phyloP scores from a whole-genome alignment of 2,888 invertebrate genomes.

The Entomobrya multifasciata region DNA sequence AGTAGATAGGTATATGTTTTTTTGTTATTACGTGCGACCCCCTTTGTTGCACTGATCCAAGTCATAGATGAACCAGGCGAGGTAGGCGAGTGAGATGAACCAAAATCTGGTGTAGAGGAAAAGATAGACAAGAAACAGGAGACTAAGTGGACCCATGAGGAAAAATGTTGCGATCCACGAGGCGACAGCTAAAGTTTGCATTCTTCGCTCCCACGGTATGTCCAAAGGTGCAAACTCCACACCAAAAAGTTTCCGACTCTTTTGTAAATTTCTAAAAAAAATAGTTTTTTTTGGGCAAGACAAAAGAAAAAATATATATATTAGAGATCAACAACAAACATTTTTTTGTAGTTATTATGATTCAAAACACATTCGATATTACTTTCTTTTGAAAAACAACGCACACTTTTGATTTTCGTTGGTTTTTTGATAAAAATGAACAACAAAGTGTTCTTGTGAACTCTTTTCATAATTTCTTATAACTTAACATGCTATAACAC shows the following conservation, averaged over 20 bases:
- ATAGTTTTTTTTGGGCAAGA: too few species aligned
- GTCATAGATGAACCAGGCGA: slow-evolving; percentile 76
- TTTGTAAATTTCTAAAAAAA: slow-evolving; percentile 55
- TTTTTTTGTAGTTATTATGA: too few species aligned
- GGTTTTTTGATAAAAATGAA: too few species aligned
- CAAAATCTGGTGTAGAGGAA: slow-evolving; percentile 80
- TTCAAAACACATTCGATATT: too few species aligned
- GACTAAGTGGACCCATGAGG: slow-evolving; percentile 81
- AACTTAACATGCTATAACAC: too few species aligned
- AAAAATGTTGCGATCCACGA: slow-evolving; percentile 87
- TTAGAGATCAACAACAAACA: too few species aligned
- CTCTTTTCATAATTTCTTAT: too few species aligned
- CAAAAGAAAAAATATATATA: too few species aligned
- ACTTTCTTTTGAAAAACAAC: too few species aligned
- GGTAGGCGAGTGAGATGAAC: slow-evolving; percentile 66
- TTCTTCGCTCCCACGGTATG: slow-evolving; percentile 88
- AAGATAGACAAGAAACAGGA: slow-evolving; percentile 84
- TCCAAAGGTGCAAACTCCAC: slow-evolving; percentile 92
- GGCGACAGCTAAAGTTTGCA: slow-evolving; percentile 90
- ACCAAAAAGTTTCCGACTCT: slow-evolving; percentile 83
- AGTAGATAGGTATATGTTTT: neutral
- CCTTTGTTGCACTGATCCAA: slow-evolving; percentile 69
- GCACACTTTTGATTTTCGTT: too few species aligned
- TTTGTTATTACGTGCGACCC: slow-evolving; percentile 61
- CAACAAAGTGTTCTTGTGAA: too few species aligned